These are phyloP conservation scores for Dicrurus megarhynchus DNA, from an alignment of 2,113 vertebrate genomes.

Conservation along the genomic window DNA sequence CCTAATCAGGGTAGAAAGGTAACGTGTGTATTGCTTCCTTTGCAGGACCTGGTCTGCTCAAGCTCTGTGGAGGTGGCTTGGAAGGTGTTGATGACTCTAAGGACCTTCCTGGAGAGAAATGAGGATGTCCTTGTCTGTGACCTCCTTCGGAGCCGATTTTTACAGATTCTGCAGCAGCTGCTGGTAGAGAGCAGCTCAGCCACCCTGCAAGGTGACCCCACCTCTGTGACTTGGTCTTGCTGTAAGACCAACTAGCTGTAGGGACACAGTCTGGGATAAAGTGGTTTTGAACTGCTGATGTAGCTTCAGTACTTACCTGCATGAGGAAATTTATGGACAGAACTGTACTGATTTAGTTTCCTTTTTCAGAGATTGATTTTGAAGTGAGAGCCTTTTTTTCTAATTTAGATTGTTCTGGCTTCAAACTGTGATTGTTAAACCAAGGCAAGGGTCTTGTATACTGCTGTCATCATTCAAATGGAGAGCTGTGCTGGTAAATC, in stretches of 20 bases:
- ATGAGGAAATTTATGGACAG: not conserved
- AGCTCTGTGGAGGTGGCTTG: slow-evolving; percentile 71
- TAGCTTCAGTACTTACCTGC: not conserved
- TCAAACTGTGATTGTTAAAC: not conserved
- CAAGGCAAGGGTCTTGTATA: not conserved
- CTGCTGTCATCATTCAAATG: not conserved
- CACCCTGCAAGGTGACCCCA: slow-evolving; percentile 62
- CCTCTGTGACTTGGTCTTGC: not conserved
- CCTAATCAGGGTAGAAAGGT: not conserved
- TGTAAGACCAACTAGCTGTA: not conserved
- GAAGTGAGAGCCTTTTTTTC: not conserved
- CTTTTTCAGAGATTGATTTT: not conserved
- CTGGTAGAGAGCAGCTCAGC: slow-evolving; percentile 69
- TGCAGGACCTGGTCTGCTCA: slow-evolving; percentile 82
- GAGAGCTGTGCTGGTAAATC: not conserved
- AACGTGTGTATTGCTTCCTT: not conserved
- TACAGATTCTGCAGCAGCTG: slow-evolving; percentile 83
- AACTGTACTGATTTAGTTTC: not conserved
- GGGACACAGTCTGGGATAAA: not conserved
- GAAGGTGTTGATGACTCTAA: slow-evolving; percentile 76
- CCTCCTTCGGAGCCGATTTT: slow-evolving; percentile 78
- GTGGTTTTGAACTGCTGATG: not conserved
- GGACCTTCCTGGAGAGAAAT: slow-evolving; percentile 68
- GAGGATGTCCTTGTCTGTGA: slow-evolving; percentile 70
- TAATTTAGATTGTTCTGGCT: not conserved